Base-by-base conservation (phyloP, 2,888 invertebrate genomes). In the Drosophila longiperda region DNA sequence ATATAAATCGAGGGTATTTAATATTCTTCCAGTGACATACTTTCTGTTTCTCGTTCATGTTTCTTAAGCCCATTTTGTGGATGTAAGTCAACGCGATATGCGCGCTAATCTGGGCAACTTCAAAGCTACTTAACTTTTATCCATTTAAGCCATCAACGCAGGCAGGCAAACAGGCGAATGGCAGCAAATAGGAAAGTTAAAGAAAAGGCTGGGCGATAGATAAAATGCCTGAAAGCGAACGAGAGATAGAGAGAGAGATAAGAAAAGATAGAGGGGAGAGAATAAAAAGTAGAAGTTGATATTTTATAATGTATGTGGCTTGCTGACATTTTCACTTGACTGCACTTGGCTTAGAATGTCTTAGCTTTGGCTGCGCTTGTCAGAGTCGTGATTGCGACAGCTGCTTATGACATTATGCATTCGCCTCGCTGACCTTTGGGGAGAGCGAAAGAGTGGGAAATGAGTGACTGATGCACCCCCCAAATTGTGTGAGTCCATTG, bases 111-210 rank as follows among this genome's bases (percentile, higher is more conserved):
- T 86, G 73, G 80, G 75, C 84, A 80, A 87, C 86, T 86, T 86
- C 89, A 86, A 86, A 86, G 86, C 89, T 80, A 82, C 86, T 86
- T 86, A 87, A 83, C 78, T 86, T 82, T 87, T 86, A 89, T 89
- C 86, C 89, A 75, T 84, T 86, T 89, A 86, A 86, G 85, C 89
- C 89, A 80, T 88, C 87, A 82, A 72, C 81, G 71, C 76, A 78
- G 74, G 69, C 86, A 66, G 60, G 62, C 66, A 55, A 33, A 32
- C 55, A 23, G 66, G 70, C 42, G 52, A 68, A 66, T 48, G 55
- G 66, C 60, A 82, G 78, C 80, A 87, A 83, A 87, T 85, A 82
- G 82, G n/a, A 67, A 74, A 82, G 71, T 66, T 70, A 75, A 70
- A 73, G 82, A 74, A 71, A 59, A 67, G 67, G 63, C 60, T 29